Conservation (phyloP, 2,888 invertebrate species). For the Leptinotarsa juncta region DNA sequence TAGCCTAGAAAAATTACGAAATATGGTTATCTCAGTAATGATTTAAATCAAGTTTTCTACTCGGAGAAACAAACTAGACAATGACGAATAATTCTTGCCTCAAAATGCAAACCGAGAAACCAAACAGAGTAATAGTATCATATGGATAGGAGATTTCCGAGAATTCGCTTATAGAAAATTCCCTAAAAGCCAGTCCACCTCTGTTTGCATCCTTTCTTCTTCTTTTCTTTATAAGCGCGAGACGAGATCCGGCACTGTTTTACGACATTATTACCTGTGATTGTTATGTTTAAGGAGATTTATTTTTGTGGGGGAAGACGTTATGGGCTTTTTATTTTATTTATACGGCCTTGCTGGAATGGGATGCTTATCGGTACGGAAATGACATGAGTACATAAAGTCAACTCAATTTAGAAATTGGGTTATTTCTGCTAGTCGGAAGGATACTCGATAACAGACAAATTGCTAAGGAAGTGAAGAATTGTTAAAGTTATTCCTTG, state of each 20-base stretch:
- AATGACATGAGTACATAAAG: conserved; percentile 33
- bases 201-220: conserved; percentile 10
- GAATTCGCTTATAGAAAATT: background rate
- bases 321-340: conserved; percentile 53
- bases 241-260: conserved; percentile 62
- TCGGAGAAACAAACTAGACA: too few species aligned
- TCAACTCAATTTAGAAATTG: conserved; percentile 30
- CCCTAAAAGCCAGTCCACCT: background rate
- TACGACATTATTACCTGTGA: conserved; percentile 66
- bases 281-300: conserved; percentile 64
- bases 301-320: conserved; percentile 54
- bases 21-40: too few species aligned
- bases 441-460: background rate
- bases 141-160: background rate
- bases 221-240: conserved; percentile 45
- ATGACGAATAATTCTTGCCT: too few species aligned
- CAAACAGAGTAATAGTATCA: too few species aligned
- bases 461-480: background rate
- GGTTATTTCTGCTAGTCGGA: conserved; percentile 22
- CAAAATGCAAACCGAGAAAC: too few species aligned
- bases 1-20: too few species aligned
- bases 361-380: conserved; percentile 48
- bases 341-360: conserved; percentile 41
- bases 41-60: too few species aligned
- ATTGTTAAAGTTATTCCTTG: too few species aligned